Conservation (phyloP, 2,888 invertebrate species). For the Agrotis exclamationis region DNA sequence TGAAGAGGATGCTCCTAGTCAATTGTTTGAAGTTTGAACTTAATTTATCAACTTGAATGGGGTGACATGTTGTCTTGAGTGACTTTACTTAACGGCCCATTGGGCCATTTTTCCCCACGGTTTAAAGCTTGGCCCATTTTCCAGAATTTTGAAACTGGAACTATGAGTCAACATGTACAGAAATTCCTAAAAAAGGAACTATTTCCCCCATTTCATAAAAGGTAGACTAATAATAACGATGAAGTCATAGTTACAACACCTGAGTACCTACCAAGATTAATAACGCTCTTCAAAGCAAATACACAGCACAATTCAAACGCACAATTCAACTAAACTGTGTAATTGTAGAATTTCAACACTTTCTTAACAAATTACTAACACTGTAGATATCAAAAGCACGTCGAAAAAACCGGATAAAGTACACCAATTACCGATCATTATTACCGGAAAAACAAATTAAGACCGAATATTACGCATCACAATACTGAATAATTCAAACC, state of each 20-base stretch:
- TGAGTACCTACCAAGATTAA: constrained; percentile 46
- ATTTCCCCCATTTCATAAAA: background rate
- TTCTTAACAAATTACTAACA: constrained; percentile 23
- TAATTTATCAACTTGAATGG: constrained; percentile 50
- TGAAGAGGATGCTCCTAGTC: constrained; percentile 52
- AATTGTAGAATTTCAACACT: constrained; percentile 15
- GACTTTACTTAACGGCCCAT: background rate
- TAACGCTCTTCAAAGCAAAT: constrained; percentile 23
- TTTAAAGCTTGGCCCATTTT: background rate
- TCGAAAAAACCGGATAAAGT: constrained; percentile 3
- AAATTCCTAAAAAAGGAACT: background rate
- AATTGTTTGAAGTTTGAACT: constrained; percentile 58
- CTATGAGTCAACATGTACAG: too few relatives aligned
- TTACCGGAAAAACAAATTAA: constrained; percentile 35
- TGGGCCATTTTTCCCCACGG: background rate
- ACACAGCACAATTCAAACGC: constrained; percentile 14
- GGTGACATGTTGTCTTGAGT: constrained; percentile 14
- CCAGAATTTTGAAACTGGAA: background rate
- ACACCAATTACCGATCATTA: constrained; percentile 1
- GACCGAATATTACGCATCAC: constrained; percentile 48
- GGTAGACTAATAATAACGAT: constrained; percentile 20
- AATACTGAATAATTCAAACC: constrained; percentile 47
- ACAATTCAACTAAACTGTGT: background rate
- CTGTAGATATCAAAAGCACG: constrained; percentile 1
- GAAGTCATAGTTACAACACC: constrained; percentile 36